These are phyloP conservation scores for Teleogryllus occipitalis DNA, from an alignment of 1,140 invertebrate species.

Conservation along the genomic window DNA sequence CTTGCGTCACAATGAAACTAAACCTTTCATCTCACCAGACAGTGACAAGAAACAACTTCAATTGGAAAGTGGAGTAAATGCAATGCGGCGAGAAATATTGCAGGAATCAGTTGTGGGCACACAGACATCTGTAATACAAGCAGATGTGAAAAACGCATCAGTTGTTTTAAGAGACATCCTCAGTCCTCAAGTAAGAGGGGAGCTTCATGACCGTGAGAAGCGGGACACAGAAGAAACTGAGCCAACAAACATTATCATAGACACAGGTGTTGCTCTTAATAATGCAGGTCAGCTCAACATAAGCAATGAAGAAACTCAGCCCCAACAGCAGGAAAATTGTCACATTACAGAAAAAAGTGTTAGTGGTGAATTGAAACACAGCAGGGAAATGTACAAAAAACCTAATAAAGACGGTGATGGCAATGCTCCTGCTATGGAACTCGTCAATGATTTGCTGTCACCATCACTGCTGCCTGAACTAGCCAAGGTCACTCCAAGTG, in stretches of 20 bases:
- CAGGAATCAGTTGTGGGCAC: not conserved
- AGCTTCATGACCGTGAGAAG: not conserved
- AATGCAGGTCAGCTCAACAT: not conserved
- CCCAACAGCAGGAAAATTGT: not conserved
- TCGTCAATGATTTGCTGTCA: too few relatives aligned
- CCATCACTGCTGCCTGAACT: too few relatives aligned
- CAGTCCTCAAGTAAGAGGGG: not conserved
- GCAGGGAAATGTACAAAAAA: not conserved
- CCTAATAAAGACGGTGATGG: not conserved
- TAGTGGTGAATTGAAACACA: too few relatives aligned
- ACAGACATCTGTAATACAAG: not conserved
- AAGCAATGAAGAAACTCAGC: not conserved
- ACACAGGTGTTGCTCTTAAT: not conserved
- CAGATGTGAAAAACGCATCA: not conserved
- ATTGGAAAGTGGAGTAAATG: not conserved
- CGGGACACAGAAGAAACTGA: constrained; percentile 4
- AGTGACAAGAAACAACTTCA: not conserved
- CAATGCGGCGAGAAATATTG: not conserved
- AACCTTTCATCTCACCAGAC: not conserved
- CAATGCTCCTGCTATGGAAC: too few relatives aligned
- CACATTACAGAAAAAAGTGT: not conserved
- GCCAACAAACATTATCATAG: not conserved
- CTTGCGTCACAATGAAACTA: not conserved
- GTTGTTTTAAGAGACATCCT: too few relatives aligned
- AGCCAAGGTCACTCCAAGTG: too few relatives aligned